phyloP scores from a whole-genome alignment of 2,113 vertebrate species.

The Anthoscopus minutus region DNA sequence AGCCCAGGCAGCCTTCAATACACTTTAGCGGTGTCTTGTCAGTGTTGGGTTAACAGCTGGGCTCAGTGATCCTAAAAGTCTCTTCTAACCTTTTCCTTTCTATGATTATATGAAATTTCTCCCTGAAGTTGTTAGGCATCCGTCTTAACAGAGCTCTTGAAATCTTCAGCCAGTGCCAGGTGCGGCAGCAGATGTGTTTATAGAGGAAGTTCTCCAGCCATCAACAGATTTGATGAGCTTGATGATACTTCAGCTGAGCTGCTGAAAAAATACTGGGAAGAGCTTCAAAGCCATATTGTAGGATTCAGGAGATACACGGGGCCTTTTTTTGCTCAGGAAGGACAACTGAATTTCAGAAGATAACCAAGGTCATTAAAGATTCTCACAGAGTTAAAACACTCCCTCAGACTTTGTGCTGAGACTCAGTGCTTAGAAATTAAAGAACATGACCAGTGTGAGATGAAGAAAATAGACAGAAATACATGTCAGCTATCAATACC shows the following conservation, averaged over 20 bases:
- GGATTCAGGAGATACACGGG: not conserved
- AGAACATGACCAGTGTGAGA: not conserved
- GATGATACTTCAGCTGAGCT: not conserved
- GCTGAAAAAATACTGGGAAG: not conserved
- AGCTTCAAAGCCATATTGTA: not conserved
- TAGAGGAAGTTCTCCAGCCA: not conserved
- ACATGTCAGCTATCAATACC: not conserved
- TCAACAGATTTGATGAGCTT: conserved; percentile 13
- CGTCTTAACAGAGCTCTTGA: not conserved
- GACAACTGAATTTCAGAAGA: not conserved
- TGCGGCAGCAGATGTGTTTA: conserved; percentile 11
- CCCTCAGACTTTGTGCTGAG: not conserved
- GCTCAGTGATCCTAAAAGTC: not conserved
- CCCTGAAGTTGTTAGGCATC: not conserved
- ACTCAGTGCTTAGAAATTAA: not conserved
- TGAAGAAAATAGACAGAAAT: not conserved
- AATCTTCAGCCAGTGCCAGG: not conserved
- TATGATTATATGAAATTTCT: not conserved
- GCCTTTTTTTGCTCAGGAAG: not conserved
- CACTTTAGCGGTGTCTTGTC: not conserved
- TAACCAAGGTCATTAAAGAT: not conserved
- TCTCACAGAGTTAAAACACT: not conserved
- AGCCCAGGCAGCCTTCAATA: not conserved
- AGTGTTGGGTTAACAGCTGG: not conserved
- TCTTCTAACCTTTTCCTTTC: not conserved